Evolutionary conservation across 2,113 vertebrate genomes (phyloP).

Genomic region (Piaya cayana): DNA sequence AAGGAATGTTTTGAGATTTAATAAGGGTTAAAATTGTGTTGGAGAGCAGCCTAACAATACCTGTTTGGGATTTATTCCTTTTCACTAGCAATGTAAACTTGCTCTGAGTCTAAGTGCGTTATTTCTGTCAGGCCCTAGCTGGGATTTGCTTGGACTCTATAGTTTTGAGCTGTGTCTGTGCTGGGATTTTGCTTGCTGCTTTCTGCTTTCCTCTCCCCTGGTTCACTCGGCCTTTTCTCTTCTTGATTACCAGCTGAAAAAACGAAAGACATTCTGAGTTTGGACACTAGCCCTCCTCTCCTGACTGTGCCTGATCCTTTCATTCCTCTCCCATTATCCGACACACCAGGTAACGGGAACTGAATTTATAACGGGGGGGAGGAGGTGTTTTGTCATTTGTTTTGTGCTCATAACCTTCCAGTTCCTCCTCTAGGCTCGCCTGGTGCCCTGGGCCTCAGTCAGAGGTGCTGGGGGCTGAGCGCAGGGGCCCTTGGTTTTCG

Average conservation of each 20-base stretch:
- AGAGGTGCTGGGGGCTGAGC: neutral
- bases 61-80: neutral
- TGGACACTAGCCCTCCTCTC: constrained; percentile 81
- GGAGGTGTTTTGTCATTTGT: neutral
- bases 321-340: constrained; percentile 81
- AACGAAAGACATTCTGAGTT: constrained; percentile 78
- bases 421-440: neutral
- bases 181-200: neutral
- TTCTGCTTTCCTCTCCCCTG: constrained; percentile 28
- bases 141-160: too few relatives aligned
- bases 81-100: neutral
- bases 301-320: constrained; percentile 87
- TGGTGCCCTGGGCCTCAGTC: neutral
- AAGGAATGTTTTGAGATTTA: neutral
- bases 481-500: neutral
- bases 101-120: neutral
- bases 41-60: neutral
- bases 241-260: constrained; percentile 76
- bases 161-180: neutral
- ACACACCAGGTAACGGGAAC: constrained; percentile 83
- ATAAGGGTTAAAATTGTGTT: neutral
- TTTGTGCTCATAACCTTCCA: neutral
- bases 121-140: neutral
- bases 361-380: neutral
- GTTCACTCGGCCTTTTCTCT: constrained; percentile 29